Evolutionary conservation across 2,797 vertebrate species (phyloP), one percentile per base, ranked within the genome.

Genomic region (Zenarchopterus dispar): DNA sequence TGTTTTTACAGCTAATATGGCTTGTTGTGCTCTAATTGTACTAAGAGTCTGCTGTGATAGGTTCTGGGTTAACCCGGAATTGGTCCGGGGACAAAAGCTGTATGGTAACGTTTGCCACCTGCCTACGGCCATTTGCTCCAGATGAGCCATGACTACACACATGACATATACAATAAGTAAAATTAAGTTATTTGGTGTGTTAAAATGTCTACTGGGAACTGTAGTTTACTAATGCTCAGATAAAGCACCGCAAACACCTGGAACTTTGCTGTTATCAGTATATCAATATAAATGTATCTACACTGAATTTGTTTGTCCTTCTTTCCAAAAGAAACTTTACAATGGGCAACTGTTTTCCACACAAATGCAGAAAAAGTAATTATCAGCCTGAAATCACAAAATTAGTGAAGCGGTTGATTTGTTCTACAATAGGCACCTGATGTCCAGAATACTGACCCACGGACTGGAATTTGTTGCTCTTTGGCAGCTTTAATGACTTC

Each of bases 401-500:
- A 23, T 28, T 5, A 33, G 7, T 59, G 13, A 58, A 70, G 70
- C 1, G 21, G 28, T 50, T 54, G 22, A 65, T 50, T 17, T 45
- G 22, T 67, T 41, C 78, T 69, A 83, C 51, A 75, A 39, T 44
- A 53, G 21, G 43, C 42, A 75, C 17, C 50, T 54, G 53, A 72
- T 46, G 21, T 47, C 13, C 28, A 47, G 16, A 70, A 42, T 81
- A 94, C 92, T 77, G 90, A 97, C 96, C 97, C 96, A 60, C 96
- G 94, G 59, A 95, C 95, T 85, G 95, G 95, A 80, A 99, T 94
- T 62, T 93, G 92, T 84, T 80, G 92, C 77, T 91, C 92, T 70
- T 87, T 94, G 79, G 96, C 96, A 33, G 91, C 77, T 59, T 90
- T 93, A 80, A 95, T 80, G 64, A 99, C 92, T 68, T 95, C 94